A percentile compares a stretch with the other conserved stretches of the same genome.
These are phyloP conservation scores for Polyodon spathula DNA, from an alignment of 2,113 vertebrate species.

Conservation along the genomic window DNA sequence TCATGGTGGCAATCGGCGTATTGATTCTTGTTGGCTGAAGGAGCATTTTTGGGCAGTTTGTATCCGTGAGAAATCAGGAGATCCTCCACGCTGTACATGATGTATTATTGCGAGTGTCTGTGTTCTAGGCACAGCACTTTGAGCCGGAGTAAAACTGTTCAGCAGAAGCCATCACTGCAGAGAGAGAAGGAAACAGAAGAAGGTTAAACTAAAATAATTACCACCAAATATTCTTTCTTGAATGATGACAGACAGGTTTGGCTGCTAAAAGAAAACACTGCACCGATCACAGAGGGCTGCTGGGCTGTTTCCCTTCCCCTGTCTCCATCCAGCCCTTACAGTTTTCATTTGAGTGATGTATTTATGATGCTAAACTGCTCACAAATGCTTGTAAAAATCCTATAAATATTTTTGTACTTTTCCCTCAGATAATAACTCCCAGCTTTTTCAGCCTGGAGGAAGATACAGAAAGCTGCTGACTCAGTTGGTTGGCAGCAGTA, in stretches of 20 bases:
- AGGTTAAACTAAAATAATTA: conserved; percentile 36
- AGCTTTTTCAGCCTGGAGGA: conserved; percentile 24
- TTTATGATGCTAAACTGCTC: conserved; percentile 17
- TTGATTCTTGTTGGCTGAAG: conserved; percentile 54
- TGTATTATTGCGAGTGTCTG: conserved; percentile 33
- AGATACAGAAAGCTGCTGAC: conserved; percentile 35
- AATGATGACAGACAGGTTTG: conserved; percentile 20
- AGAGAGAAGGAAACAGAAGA: conserved; percentile 41
- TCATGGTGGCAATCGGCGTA: conserved; percentile 55
- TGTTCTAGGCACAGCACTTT: conserved; percentile 46
- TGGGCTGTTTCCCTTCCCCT: conserved; percentile 25
- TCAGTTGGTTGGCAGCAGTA: conserved; percentile 33
- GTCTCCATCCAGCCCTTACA: conserved; percentile 9
- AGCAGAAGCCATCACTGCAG: conserved; percentile 69
- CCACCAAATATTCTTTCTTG: conserved; percentile 24
- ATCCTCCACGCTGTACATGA: conserved; percentile 94
- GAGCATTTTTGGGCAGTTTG: conserved; percentile 65
- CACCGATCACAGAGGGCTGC: conserved; percentile 21
- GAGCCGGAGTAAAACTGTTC: conserved; percentile 50
- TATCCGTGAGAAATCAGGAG: conserved; percentile 96
- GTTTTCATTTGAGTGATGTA: conserved; percentile 9
- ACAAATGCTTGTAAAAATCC: conserved; percentile 23
- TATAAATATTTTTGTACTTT: conserved; percentile 19
- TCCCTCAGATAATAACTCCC: conserved; percentile 31
- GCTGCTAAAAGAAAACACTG: conserved; percentile 18